Conservation (phyloP, 2,797 vertebrate genomes). For the Sebastes matsubarae region DNA sequence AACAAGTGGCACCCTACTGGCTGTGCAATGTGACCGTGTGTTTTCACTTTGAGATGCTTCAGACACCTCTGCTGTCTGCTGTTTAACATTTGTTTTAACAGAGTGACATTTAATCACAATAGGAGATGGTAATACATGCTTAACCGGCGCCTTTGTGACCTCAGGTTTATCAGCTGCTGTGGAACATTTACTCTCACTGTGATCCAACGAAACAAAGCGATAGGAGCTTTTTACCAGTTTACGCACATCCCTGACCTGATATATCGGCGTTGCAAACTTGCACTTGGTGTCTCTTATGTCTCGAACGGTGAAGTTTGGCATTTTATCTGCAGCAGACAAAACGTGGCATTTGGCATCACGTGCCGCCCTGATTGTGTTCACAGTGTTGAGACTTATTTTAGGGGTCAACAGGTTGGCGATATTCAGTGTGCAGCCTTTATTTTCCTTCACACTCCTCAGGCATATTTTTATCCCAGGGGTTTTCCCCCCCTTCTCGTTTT, state of each 20-base stretch:
- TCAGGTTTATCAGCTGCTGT: slow-evolving; percentile 56
- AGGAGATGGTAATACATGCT: slow-evolving; percentile 81
- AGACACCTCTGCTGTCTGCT: slow-evolving; percentile 23
- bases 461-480: slow-evolving; percentile 93
- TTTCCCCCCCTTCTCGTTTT: slow-evolving; percentile 66
- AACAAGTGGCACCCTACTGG: slow-evolving; percentile 77
- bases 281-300: slow-evolving; percentile 90
- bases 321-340: slow-evolving; percentile 80
- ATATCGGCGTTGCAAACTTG: slow-evolving; percentile 89
- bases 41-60: slow-evolving; percentile 84
- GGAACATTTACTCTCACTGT: slow-evolving; percentile 61
- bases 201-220: slow-evolving; percentile 86
- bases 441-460: slow-evolving; percentile 87
- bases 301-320: slow-evolving; percentile 92
- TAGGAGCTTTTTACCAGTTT: slow-evolving; percentile 96
- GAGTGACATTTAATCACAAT: slow-evolving; percentile 95
- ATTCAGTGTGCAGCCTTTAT: slow-evolving; percentile 85
- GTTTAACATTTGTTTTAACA: slow-evolving; percentile 82
- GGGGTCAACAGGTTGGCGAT: slow-evolving; percentile 93
- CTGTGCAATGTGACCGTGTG: slow-evolving; percentile 76
- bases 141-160: slow-evolving; percentile 71
- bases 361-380: slow-evolving; percentile 70
- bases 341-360: slow-evolving; percentile 81
- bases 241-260: slow-evolving; percentile 95
- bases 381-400: slow-evolving; percentile 81